These are phyloP conservation scores for Fratercula arctica DNA, from an alignment of 2,797 vertebrate species.

Conservation along the genomic window DNA sequence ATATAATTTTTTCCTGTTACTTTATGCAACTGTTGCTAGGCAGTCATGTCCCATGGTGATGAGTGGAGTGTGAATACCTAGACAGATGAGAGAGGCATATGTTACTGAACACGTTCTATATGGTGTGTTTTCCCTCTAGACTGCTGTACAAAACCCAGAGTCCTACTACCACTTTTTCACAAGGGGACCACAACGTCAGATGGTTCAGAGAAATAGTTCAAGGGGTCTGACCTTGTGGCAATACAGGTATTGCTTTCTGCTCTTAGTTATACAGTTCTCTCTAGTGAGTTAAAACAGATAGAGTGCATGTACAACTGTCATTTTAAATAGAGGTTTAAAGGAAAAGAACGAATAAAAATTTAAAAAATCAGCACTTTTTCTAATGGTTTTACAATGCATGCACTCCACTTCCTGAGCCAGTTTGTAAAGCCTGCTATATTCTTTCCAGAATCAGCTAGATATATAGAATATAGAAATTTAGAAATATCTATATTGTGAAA, in stretches of 20 bases:
- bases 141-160: background rate
- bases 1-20: background rate
- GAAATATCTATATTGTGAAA: background rate
- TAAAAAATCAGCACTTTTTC: background rate
- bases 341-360: background rate
- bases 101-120: background rate
- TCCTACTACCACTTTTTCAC: background rate
- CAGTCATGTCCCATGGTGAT: slow-evolving; percentile 48
- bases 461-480: background rate
- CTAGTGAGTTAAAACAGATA: background rate
- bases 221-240: background rate
- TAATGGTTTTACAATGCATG: background rate
- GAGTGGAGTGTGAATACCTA: slow-evolving; percentile 22
- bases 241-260: background rate
- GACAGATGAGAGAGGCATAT: slow-evolving; percentile 51
- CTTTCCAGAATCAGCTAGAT: background rate
- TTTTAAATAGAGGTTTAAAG: background rate
- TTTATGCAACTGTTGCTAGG: slow-evolving; percentile 65
- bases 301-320: background rate
- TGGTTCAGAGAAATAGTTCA: slow-evolving; percentile 6
- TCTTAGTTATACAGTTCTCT: background rate
- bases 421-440: background rate
- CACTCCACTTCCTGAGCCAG: background rate
- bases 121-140: background rate
- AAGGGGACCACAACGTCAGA: background rate